Percentiles rank a stretch among this genome's conserved stretches.
These are phyloP conservation scores for Bradypodion pumilum DNA, from an alignment of 2,797 vertebrate species.

Conservation along the genomic window DNA sequence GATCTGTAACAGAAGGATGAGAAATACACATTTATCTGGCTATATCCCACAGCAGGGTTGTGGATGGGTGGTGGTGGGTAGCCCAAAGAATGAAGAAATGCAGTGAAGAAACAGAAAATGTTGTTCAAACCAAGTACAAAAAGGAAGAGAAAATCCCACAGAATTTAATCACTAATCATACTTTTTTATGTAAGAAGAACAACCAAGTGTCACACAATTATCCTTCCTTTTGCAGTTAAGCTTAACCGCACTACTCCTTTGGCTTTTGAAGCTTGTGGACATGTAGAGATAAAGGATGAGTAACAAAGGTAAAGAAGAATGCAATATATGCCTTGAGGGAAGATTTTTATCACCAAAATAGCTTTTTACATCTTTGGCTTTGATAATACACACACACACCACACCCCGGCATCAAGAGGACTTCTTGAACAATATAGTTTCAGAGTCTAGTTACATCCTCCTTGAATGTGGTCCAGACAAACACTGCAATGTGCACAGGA, in stretches of 20 bases:
- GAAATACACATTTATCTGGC: constrained; percentile 54
- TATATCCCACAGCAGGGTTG: constrained; percentile 16
- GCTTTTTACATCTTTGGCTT: constrained; percentile 15
- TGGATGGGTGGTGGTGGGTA: constrained; percentile 51
- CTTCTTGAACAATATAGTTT: constrained; percentile 3
- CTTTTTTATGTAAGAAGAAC: constrained; percentile 13
- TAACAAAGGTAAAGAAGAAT: constrained; percentile 36
- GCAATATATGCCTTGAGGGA: constrained; percentile 14
- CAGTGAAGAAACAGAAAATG: rapidly evolving
- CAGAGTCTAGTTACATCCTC: neutral
- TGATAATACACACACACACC: no score
- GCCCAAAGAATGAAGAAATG: constrained; percentile 33
- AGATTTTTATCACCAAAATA: constrained; percentile 8
- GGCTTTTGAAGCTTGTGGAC: constrained; percentile 5
- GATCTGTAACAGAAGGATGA: constrained; percentile 83
- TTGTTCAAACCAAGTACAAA: neutral
- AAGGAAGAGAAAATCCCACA: constrained; percentile 9
- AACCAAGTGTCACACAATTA: constrained; percentile 6
- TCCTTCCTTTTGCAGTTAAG: constrained; percentile 25
- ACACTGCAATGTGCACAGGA: no score
- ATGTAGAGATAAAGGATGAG: constrained; percentile 30
- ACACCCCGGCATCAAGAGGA: constrained; percentile 15
- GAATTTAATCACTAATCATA: neutral
- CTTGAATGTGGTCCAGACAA: no score
- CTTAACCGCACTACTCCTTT: neutral